Evolutionary conservation across 2,888 invertebrate species (phyloP), one percentile per base, ranked within the genome.

Genomic region (Cecidostiba fungosa): DNA sequence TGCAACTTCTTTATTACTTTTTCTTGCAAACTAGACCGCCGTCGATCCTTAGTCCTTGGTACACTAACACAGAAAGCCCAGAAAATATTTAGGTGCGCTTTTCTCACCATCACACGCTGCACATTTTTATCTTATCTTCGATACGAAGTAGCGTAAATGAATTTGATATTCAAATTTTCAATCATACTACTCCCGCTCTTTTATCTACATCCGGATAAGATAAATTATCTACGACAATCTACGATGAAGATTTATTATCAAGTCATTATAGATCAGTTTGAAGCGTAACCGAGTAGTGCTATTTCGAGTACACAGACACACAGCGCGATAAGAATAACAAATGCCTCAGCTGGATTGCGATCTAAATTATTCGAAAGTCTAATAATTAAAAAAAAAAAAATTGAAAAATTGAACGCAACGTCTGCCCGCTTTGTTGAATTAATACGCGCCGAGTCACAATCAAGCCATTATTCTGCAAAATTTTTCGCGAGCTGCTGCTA

Each of bases 391-490:
- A 23, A 32, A 26, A 12, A n/a, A 70, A n/a, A 70, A 36, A 39
- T 39, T n/a, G 70, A 70, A 70, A 36, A 39, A 36, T 32, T 39
- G 19, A 39, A 32, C n/a, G n/a, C 14, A 70, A 70, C n/a, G 19
- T 19, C 36, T 39, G 12, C 16, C 39, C 29, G 26, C 23, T 74
- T 5, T 19, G 29, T 29, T 50, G 74, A 50, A 74, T 74, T 16
- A 29, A 74, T 50, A 47, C 26, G 54, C 50, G 76, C 76, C 29
- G 50, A 76, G 26, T 76, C 76, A 43, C 72, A 72, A 72, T 43
- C 54, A 29, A 54, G 50, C 72, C 32, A 54, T 50, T 76, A 54
- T 76, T 26, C 54, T 54, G 19, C 19, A n/a, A 50, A 54, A 54
- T 26, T 76, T 50, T 59, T 59, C 54, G n/a, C 19, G 50, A 29